Conservation (phyloP, 2,888 invertebrate genomes). For the Ernsta delagoae region DNA sequence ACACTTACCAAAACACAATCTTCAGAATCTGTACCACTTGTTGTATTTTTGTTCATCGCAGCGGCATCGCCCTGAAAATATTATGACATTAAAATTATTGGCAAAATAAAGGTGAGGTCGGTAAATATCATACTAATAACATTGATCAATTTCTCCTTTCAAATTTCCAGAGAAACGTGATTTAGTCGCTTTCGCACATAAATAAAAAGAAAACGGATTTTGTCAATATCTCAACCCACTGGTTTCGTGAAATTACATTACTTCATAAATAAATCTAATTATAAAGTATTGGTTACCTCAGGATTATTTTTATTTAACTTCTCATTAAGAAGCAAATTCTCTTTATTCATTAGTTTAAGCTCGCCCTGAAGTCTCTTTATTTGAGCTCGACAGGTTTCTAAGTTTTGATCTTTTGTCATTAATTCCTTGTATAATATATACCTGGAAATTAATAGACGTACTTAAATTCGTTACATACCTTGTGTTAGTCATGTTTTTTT, state of each 20-base stretch:
- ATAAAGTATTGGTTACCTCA: slow-evolving; percentile 45
- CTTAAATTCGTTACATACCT: slow-evolving; percentile 52
- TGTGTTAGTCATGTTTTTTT: slow-evolving; percentile 53
- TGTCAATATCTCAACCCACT: background rate
- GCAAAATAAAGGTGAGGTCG: too few relatives aligned
- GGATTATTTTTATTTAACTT: slow-evolving; percentile 75
- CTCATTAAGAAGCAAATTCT: slow-evolving; percentile 84
- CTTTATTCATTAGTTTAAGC: slow-evolving; percentile 86
- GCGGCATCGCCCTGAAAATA: slow-evolving; percentile 65
- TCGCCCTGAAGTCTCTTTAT: slow-evolving; percentile 86
- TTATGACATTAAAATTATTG: too few relatives aligned
- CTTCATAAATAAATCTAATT: background rate
- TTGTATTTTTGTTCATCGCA: slow-evolving; percentile 53
- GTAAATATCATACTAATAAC: too few relatives aligned
- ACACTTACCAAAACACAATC: slow-evolving; percentile 37
- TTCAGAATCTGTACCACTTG: slow-evolving; percentile 50
- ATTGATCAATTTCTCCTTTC: too few relatives aligned
- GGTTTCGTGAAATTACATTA: background rate
- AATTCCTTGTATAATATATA: slow-evolving; percentile 87
- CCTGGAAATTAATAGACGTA: slow-evolving; percentile 61
- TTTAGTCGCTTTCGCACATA: too few relatives aligned
- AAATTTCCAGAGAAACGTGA: too few relatives aligned
- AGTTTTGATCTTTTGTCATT: slow-evolving; percentile 86
- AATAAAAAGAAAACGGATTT: background rate
- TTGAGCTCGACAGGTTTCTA: slow-evolving; percentile 86